phyloP scores from a whole-genome alignment of 2,113 vertebrate genomes.

The Eleginops maclovinus region DNA sequence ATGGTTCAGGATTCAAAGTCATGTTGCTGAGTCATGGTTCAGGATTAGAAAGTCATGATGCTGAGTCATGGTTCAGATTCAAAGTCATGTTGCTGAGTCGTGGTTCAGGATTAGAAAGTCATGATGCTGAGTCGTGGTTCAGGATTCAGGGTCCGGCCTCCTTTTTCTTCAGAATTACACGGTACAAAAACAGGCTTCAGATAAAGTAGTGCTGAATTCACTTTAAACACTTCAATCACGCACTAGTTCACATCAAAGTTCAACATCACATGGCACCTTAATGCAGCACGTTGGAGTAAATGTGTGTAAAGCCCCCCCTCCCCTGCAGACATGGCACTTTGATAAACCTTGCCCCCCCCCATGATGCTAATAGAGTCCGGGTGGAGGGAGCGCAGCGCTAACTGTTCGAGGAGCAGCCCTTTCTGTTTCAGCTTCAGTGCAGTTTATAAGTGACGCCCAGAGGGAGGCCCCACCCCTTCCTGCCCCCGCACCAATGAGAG shows the following conservation, averaged over 20 bases:
- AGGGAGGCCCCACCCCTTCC: too few relatives aligned
- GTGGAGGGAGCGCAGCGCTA: slow-evolving; percentile 28
- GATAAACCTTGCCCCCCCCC: slow-evolving; percentile 34
- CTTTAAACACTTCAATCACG: slow-evolving; percentile 72
- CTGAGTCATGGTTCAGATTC: not conserved
- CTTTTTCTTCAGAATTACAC: slow-evolving; percentile 30
- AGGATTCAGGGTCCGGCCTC: not conserved
- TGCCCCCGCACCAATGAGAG: too few relatives aligned
- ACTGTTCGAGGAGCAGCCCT: slow-evolving; percentile 74
- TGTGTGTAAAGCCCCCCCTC: not conserved
- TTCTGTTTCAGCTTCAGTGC: slow-evolving; percentile 65
- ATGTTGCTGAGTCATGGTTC: not conserved
- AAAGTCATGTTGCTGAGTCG: not conserved
- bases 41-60: not conserved
- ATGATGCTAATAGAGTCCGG: slow-evolving; percentile 31
- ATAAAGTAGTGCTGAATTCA: slow-evolving; percentile 65
- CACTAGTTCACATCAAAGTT: slow-evolving; percentile 60
- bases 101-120: not conserved
- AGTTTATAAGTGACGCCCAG: slow-evolving; percentile 59
- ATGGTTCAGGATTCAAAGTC: not conserved
- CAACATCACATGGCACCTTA: slow-evolving; percentile 66
- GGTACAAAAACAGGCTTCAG: slow-evolving; percentile 53
- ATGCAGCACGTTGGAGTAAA: slow-evolving; percentile 62
- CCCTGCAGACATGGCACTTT: slow-evolving; percentile 63
- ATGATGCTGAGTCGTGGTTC: not conserved